Percentiles rank a stretch among this genome's conserved stretches.
Evolutionary conservation across 1,140 invertebrate species (phyloP).

Genomic region (Macrosteles quadrilineatus): DNA sequence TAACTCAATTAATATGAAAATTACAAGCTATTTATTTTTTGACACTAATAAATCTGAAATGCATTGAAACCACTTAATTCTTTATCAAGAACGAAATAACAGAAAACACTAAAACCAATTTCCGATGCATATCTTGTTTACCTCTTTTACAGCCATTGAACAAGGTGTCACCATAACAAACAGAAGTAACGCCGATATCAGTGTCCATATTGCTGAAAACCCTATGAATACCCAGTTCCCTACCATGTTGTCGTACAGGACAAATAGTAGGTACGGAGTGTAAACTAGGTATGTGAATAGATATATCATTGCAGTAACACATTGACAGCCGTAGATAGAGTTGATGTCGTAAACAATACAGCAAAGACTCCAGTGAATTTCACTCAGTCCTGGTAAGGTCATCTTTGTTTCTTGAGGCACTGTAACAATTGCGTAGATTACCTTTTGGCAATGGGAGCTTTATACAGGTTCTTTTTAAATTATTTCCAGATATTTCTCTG

Average conservation of each 20-base stretch:
- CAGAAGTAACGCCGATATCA: neutral
- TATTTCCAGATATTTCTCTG: too few relatives aligned
- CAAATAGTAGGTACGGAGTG: neutral
- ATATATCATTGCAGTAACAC: neutral
- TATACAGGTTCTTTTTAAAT: too few relatives aligned
- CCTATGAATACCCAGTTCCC: neutral
- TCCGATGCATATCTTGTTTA: too few relatives aligned
- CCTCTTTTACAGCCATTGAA: neutral
- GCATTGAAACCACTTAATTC: too few relatives aligned
- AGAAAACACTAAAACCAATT: too few relatives aligned
- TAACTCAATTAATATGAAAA: too few relatives aligned
- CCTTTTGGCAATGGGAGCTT: too few relatives aligned
- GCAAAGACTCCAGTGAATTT: slow-evolving; percentile 11
- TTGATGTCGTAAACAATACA: neutral
- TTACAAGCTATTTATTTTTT: too few relatives aligned
- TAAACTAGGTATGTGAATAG: neutral
- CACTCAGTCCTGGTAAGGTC: neutral
- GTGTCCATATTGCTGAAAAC: too few relatives aligned
- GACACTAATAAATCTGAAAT: too few relatives aligned
- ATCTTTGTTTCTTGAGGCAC: neutral
- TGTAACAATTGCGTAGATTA: neutral
- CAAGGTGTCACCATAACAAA: neutral
- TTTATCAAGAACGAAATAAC: too few relatives aligned
- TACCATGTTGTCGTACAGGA: neutral
- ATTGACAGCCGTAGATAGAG: neutral